Conservation (phyloP, 1,140 invertebrate genomes). For the Drosophila watanabei region DNA sequence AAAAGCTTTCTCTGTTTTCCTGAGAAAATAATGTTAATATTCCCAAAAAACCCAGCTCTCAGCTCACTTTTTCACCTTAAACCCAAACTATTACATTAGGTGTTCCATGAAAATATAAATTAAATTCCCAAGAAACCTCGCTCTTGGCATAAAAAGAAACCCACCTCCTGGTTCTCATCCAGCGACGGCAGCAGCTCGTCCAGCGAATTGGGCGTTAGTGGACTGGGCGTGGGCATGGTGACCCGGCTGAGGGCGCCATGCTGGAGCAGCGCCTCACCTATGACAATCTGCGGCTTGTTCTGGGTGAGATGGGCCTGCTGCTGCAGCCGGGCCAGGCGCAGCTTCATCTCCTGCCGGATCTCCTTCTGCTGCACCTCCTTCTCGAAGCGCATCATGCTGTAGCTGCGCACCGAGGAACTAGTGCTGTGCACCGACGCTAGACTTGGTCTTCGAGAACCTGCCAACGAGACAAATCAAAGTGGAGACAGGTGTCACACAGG, state of each 20-base stretch:
- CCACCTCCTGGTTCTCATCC: conserved; percentile 90
- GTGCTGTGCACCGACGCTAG: conserved; percentile 92
- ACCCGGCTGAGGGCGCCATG: conserved; percentile 73
- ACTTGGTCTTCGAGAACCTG: conserved; percentile 93
- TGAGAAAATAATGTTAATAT: background rate
- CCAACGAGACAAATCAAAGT: conserved; percentile 6
- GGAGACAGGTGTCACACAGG: background rate
- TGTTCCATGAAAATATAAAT: background rate
- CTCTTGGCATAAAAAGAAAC: background rate
- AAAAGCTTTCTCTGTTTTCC: background rate
- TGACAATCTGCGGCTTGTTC: conserved; percentile 84
- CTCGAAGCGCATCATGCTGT: conserved; percentile 91
- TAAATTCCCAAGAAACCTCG: background rate
- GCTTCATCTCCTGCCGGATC: conserved; percentile 90
- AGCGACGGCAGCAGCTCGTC: conserved; percentile 91
- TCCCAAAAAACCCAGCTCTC: no score
- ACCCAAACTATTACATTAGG: background rate
- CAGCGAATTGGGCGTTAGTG: conserved; percentile 91
- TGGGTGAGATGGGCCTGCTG: conserved; percentile 80
- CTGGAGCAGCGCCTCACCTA: conserved; percentile 74
- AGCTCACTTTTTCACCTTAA: background rate
- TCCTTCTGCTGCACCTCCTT: conserved; percentile 92
- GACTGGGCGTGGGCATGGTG: conserved; percentile 89
- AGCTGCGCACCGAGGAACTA: conserved; percentile 92
- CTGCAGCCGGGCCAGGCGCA: conserved; percentile 89